Base-by-base conservation (phyloP, 2,888 invertebrate genomes). In the Pachymerium ferrugineum region DNA sequence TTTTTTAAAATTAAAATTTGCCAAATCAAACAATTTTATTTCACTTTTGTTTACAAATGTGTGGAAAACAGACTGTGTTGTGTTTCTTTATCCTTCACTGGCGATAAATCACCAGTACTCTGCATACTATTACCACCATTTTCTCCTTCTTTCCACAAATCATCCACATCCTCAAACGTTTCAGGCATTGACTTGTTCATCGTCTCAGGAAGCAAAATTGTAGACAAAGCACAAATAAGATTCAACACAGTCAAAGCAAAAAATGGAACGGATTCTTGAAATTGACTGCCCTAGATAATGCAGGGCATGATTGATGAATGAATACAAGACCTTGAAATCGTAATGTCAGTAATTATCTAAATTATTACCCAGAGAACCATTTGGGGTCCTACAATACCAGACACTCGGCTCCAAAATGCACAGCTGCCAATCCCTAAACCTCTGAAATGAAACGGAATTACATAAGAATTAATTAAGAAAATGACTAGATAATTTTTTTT, bases 121-220 rank as follows among this genome's bases (percentile, higher is more conserved):
- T 38, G 14, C 2, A 8, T 33, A 8, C 33, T 12, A 6, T 8
- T 33, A 8, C 12, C 33, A 33, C 19, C 22, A 19, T 47, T 47
- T 14, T 2, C 19, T 8, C 28, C 54, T 29, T 69, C 29, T 12
- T 29, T 69, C 69, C 69, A 69, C 4, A 69, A n/a, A 14, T 33
- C 30, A n/a, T 69, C 69, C n/a, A 69, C 69, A n/a, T 69, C 69
- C 10, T 69, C 69, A n/a, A 69, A 69, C 12, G 69, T 31, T 16
- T 69, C 69, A 10, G 69, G 69, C 30, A 69, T 30, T 16, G 69
- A 33, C 29, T 30, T 69, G 19, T 69, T 69, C 8, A 33, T 31
- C n/a, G 69, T 69, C 29, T 69, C 69, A 8, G 69, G 69, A 6
- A 69, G 31, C 8, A 69, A 29, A 30, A 31, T 3, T 8, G 69